These are phyloP conservation scores for Synchiropus splendidus DNA, from an alignment of 2,113 vertebrate species.

Conservation along the genomic window DNA sequence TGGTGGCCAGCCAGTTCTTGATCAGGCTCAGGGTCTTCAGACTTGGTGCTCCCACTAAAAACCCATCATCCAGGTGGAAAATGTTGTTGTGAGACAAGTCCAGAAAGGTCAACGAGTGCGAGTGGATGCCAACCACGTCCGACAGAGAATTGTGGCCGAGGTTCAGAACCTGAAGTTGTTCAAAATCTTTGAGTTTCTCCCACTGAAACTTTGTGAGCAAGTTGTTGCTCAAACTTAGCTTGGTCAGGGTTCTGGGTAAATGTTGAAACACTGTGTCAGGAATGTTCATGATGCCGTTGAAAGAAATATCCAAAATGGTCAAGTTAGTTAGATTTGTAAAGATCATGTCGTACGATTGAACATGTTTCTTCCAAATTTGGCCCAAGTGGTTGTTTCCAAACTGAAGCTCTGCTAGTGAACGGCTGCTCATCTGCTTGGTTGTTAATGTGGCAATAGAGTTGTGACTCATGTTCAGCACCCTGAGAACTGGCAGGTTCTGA, in stretches of 20 bases:
- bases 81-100: constrained; percentile 64
- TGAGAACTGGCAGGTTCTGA: constrained; percentile 52
- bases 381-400: constrained; percentile 65
- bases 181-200: constrained; percentile 40
- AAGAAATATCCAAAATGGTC: constrained; percentile 64
- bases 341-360: constrained; percentile 41
- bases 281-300: constrained; percentile 52
- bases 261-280: constrained; percentile 35
- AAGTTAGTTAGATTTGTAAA: constrained; percentile 61
- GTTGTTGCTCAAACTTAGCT: constrained; percentile 52
- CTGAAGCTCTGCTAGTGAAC: constrained; percentile 62
- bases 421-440: constrained; percentile 55
- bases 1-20: constrained; percentile 52
- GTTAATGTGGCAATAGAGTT: constrained; percentile 70
- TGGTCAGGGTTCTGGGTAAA: constrained; percentile 49
- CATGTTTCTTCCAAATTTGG: constrained; percentile 57
- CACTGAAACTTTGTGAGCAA: constrained; percentile 47
- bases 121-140: constrained; percentile 34
- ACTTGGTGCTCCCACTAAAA: constrained; percentile 39
- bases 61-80: constrained; percentile 41
- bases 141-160: constrained; percentile 60
- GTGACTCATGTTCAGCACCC: constrained; percentile 60
- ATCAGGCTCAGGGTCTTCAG: constrained; percentile 59
- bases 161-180: constrained; percentile 50
- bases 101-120: constrained; percentile 55